phyloP scores from a whole-genome alignment of 2,888 invertebrate species.

The Thereva unica region DNA sequence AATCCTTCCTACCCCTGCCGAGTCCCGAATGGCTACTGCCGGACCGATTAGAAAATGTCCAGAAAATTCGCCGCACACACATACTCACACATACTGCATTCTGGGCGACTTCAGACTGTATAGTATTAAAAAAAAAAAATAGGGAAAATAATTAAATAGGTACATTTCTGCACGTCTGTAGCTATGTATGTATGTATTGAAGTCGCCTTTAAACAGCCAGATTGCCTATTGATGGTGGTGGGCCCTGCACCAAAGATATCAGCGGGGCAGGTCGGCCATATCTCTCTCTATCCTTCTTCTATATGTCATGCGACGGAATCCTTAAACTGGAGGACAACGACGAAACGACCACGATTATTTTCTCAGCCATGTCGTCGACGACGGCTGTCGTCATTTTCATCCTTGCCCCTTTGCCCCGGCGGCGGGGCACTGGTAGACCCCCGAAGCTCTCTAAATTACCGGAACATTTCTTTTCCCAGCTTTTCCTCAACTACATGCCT shows the following conservation, averaged over 20 bases:
- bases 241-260: constrained; percentile 16
- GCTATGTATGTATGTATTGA: too few species aligned
- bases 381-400: not conserved
- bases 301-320: constrained; percentile 28
- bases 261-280: constrained; percentile 9
- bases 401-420: constrained; percentile 17
- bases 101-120: too few species aligned
- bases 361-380: constrained; percentile 29
- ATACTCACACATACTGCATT: too few species aligned
- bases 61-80: too few species aligned
- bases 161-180: constrained; percentile 16
- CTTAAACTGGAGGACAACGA: not conserved
- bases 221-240: constrained; percentile 35
- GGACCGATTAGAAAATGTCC: too few species aligned
- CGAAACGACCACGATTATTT: constrained; percentile 12
- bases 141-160: not conserved
- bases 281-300: constrained; percentile 7
- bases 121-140: not conserved
- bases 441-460: constrained; percentile 26
- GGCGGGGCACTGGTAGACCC: constrained; percentile 15
- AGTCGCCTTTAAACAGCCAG: constrained; percentile 17
- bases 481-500: constrained; percentile 24
- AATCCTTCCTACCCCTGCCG: constrained; percentile 3
- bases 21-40: not conserved
- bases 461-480: constrained; percentile 21